Evolutionary conservation across 2,888 invertebrate species (phyloP), one percentile per base, ranked within the genome.

Genomic region (Acronicta alni): DNA sequence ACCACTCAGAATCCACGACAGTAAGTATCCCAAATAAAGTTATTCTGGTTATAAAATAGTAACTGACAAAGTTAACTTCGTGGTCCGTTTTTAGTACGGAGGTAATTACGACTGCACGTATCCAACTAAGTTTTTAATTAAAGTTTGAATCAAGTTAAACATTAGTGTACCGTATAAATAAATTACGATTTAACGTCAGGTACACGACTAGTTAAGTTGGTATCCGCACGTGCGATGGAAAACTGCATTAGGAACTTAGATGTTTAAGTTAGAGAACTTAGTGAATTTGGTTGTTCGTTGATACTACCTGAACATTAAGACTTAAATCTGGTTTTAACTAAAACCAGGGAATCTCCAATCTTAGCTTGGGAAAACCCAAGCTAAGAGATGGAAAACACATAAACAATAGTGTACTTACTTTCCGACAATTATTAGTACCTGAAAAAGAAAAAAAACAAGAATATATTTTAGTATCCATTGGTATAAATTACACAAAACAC

Each of bases 171-270:
- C 42, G 52, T 41, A 54, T 71, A 70, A 58, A 65, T 70, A 55
- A 58, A 47, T 57, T 51, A 52, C n/a, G 54, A 44, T 70, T 55
- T 55, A 58, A 39, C 41, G 71, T 65, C 67, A 65, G 66, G 58
- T 68, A 66, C 47, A 68, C 48, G 58, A 65, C 65, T 70, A 55
- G 37, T 51, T 58, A 58, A 70, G 41, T 65, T 44, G 30, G 54
- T 44, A 32, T 46, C 26, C 57, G 41, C 58, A 41, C 65, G 51
- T 55, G 44, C 43, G 17, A 26, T 44, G 54, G 47, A 70, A 55
- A 58, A 55, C 47, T 38, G 44, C 41, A 52, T 58, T 18, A 57
- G 23, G 14, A 51, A 69, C 44, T 57, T 55, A 42, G 18, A 16
- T 39, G 23, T 51, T 58, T 38, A 46, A 49, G 62, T 32, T 4